Percentiles rank a stretch among this genome's conserved stretches.
These are phyloP conservation scores for Umimayanthus kanabou DNA, from an alignment of 92 coral and sea anemone species.

Conservation along the genomic window DNA sequence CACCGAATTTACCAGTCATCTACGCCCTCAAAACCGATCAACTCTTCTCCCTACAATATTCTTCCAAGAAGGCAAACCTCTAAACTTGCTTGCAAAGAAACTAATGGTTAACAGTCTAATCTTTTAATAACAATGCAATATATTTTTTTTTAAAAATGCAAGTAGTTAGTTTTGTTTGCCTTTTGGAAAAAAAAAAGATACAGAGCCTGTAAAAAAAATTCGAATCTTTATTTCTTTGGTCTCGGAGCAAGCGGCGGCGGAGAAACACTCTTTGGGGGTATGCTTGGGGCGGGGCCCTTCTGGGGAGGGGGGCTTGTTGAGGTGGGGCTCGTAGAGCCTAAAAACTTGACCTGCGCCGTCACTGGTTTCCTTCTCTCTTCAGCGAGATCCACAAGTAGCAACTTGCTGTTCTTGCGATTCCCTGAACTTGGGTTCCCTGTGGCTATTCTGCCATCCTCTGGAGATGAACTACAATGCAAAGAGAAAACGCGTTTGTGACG, in stretches of 20 bases:
- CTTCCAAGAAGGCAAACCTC: background rate
- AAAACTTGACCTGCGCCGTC: slow-evolving; percentile 69
- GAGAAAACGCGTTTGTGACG: background rate
- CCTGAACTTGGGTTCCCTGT: background rate
- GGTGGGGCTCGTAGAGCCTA: slow-evolving; percentile 79
- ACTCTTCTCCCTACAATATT: background rate
- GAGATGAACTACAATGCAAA: background rate
- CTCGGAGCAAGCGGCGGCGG: slow-evolving; percentile 77
- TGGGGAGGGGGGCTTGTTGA: slow-evolving; percentile 48
- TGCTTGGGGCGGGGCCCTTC: slow-evolving; percentile 59
- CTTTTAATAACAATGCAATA: background rate
- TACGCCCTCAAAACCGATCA: background rate
- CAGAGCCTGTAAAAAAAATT: slow-evolving; percentile 7
- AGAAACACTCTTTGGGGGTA: slow-evolving; percentile 53
- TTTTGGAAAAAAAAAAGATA: background rate
- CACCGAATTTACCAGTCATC: background rate
- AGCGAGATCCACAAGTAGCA: slow-evolving; percentile 23
- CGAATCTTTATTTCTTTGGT: slow-evolving; percentile 52
- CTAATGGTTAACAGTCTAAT: background rate
- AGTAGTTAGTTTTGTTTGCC: slow-evolving; percentile 12
- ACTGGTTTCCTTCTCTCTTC: slow-evolving; percentile 59
- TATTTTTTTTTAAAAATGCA: background rate
- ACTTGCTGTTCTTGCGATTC: background rate
- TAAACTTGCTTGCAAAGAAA: background rate
- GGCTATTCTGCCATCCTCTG: slow-evolving; percentile 9